Evolutionary conservation across 2,113 vertebrate genomes (phyloP).

Genomic region (Leucopsar rothschildi): DNA sequence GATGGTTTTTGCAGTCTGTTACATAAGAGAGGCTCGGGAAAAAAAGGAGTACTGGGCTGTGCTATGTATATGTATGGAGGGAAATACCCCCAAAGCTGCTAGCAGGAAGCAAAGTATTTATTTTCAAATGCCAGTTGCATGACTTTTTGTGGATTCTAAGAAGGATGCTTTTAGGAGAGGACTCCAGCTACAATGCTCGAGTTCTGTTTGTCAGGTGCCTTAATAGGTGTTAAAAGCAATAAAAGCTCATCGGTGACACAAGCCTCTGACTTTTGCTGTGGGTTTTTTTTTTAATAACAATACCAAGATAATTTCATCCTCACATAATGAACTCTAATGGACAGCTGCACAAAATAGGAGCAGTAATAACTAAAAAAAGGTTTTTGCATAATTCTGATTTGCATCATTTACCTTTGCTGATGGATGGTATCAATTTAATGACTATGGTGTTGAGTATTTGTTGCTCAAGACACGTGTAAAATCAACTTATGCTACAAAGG

Average conservation of each 20-base stretch:
- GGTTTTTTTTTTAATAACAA: not conserved
- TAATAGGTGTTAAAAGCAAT: not conserved
- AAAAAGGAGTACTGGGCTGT: not conserved
- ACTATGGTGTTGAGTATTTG: not conserved
- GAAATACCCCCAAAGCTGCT: not conserved
- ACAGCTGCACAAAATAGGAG: not conserved
- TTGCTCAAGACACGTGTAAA: not conserved
- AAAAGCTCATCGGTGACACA: not conserved
- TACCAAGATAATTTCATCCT: not conserved
- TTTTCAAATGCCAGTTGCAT: not conserved
- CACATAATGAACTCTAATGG: not conserved
- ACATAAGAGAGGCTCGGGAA: conserved; percentile 37
- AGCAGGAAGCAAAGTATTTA: not conserved
- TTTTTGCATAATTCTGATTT: conserved; percentile 39
- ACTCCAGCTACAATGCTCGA: not conserved
- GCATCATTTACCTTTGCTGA: conserved; percentile 11
- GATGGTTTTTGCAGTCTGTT: conserved; percentile 56
- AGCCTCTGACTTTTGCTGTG: not conserved
- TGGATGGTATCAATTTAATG: not conserved
- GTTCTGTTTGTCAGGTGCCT: not conserved
- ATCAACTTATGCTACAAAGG: not conserved
- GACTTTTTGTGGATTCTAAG: not conserved
- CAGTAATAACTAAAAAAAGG: not conserved
- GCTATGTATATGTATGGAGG: not conserved
- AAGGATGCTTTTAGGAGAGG: not conserved